Evolutionary conservation across 2,113 vertebrate species (phyloP).

Genomic region (Cyrtonyx montezumae): DNA sequence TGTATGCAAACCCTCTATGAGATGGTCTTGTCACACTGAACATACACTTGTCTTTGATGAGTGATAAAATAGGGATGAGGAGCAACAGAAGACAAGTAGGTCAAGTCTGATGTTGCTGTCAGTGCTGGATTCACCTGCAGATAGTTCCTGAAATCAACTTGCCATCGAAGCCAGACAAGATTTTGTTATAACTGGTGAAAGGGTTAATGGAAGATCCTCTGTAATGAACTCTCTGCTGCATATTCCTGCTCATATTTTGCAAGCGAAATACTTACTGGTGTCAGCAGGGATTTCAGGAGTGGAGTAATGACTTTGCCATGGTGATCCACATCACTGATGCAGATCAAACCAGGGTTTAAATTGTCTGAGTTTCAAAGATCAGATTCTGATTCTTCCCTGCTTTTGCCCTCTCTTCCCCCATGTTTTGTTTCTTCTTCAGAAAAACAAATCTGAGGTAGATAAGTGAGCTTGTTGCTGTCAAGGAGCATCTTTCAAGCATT

Average conservation of each 20-base stretch:
- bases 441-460: not conserved
- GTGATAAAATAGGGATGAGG: not conserved
- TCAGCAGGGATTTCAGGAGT: not conserved
- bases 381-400: not conserved
- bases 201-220: not conserved
- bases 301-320: not conserved
- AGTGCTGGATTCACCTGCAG: not conserved
- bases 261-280: not conserved
- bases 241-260: not conserved
- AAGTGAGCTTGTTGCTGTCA: not conserved
- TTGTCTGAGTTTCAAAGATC: not conserved
- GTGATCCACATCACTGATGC: not conserved
- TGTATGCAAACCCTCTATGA: not conserved
- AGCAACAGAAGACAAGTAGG: not conserved
- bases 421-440: not conserved
- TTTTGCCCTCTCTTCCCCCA: not conserved
- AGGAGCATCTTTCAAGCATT: not conserved
- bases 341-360: not conserved
- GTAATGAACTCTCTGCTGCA: not conserved
- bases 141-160: not conserved
- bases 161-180: not conserved
- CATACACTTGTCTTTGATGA: constrained; percentile 35
- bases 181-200: not conserved
- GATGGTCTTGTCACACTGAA: constrained; percentile 30
- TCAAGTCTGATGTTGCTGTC: not conserved